Evolutionary conservation across 2,113 vertebrate species (phyloP), one percentile per base, ranked within the genome.

Genomic region (Pelecanoides urinatrix): DNA sequence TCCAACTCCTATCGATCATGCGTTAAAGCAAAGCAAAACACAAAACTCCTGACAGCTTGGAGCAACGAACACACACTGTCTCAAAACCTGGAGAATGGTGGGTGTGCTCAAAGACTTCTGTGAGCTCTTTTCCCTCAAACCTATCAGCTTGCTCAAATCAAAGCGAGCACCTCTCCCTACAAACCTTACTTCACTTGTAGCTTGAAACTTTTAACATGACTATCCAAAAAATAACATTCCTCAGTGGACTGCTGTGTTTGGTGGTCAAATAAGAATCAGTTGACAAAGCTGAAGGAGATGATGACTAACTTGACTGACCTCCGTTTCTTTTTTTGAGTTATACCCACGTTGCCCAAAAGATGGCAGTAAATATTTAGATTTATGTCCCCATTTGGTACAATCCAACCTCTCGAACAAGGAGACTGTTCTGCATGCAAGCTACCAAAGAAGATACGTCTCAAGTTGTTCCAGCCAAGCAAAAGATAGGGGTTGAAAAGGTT

Each of bases 311-410:
- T 0, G 0, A 72, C 0, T n/a, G 70, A 84, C 10, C 4, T 6
- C 26, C 12, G n/a, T 36, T 62, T 80, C 12, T 42, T 52, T 71
- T 42, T 45, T 32, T 9, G 30, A 26, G 45, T 81, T 71, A 95
- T 96, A 94, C 86, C 40, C 14, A 40, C 2, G 32, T 3, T 29
- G 62, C 22, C 97, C 98, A 97, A 96, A 90, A 98, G 98, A 86
- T 98, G 98, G 98, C 96, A 90, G 95, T 96, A 88, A 45, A 75
- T 72, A 90, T 97, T 96, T 73, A 95, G 19, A 76, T 38, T 96
- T 97, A 80, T 79, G 58, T 53, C 59, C 52, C 49, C 10, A 0
- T 67, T 50, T 34, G 32, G 32, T 38, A 44, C 42, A 62, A 6
- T 10, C 4, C 23, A 47, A 7, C 52, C 45, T 61, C 44, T 25